Percentiles rank a stretch among this genome's conserved stretches.
Evolutionary conservation across 2,113 vertebrate genomes (phyloP).

Genomic region (Zosterops pallidus): DNA sequence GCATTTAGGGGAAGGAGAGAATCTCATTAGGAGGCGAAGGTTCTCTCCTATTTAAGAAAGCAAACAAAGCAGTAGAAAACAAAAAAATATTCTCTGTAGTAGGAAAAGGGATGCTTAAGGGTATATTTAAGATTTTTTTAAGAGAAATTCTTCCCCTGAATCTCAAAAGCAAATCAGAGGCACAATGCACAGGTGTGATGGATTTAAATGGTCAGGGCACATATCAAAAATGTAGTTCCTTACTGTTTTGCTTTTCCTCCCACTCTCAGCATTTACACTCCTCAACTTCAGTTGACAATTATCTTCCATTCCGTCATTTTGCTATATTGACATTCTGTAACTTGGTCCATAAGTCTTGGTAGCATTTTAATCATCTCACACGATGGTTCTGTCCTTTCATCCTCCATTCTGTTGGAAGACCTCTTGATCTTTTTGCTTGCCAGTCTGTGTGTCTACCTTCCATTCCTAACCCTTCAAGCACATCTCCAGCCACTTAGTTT

Average conservation of each 20-base stretch:
- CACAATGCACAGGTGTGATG: background rate
- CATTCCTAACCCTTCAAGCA: background rate
- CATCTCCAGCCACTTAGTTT: background rate
- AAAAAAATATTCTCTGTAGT: background rate
- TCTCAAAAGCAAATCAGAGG: background rate
- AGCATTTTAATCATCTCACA: background rate
- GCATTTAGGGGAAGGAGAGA: background rate
- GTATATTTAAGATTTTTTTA: background rate
- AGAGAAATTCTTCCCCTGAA: background rate
- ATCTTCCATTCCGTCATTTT: background rate
- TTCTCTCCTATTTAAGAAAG: background rate
- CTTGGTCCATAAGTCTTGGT: background rate
- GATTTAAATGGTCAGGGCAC: background rate
- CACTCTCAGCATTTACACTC: background rate
- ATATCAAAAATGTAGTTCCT: background rate
- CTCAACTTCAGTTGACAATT: background rate
- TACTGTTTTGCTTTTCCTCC: background rate
- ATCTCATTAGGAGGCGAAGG: background rate
- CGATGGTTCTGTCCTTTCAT: background rate
- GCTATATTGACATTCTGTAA: background rate
- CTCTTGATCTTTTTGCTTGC: background rate
- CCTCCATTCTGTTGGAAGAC: background rate
- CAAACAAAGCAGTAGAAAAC: background rate
- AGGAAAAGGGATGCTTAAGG: background rate
- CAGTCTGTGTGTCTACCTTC: background rate